Base-by-base conservation (phyloP, 2,888 invertebrate species). In the Chironomus riparius region DNA sequence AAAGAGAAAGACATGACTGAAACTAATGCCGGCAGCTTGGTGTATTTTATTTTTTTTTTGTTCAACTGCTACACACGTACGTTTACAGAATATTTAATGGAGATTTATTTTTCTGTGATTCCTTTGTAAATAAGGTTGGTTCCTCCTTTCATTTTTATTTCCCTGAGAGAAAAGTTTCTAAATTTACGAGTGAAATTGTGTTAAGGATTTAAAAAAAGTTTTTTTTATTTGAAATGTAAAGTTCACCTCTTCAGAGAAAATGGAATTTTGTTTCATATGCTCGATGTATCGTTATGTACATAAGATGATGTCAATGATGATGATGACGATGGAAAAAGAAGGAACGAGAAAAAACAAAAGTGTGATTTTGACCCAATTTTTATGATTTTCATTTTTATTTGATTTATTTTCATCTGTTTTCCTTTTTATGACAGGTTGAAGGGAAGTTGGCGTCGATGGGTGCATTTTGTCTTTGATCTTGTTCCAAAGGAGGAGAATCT, bases 21-120 rank as follows among this genome's bases (percentile, higher is more conserved):
- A 65, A 65, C 65, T 65, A 65, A 65, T 65, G 65, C 65, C 22
- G 56, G 56, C 56, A 56, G 56, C 56, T 56, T 56, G 56, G 56
- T 56, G 15, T 18, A 56, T 15, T 18, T 56, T 56, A 50, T 50
- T 50, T 50, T 4, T 56, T 15, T 56, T 56, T 6, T 65, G 21
- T 21, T 65, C 65, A 65, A 65, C 65, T 65, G 65, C 65, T 65
- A 65, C 21, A 65, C 65, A 62, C 38, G 73, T 62, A 74, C 68
- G 74, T 47, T 74, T 22, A 21, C 62, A 65, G 74, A 74, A 74
- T 74, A 74, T 74, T 72, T 68, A 74, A 74, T 74, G 74, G 72
- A 56, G 72, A 73, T 73, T 73, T 73, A 73, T 73, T 65, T 56
- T 56, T 56, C 18, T 56, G 15, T 15, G n/a, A 18, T 56, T 15